Evolutionary conservation across 2,797 vertebrate species (phyloP).

Genomic region (Tapirus indicus): DNA sequence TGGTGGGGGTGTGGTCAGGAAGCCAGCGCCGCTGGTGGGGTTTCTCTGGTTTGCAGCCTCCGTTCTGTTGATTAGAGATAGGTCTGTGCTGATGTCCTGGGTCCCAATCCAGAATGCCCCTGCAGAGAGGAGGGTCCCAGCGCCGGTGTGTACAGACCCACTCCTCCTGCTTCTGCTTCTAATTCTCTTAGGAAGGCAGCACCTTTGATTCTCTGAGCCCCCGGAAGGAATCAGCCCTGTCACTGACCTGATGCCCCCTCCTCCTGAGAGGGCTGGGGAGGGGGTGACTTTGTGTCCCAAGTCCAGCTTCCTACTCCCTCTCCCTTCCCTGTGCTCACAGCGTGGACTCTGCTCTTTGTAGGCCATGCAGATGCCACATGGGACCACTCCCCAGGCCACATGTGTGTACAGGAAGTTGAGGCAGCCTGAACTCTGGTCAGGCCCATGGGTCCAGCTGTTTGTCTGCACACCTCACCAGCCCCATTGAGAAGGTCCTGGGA

Average conservation of each 20-base stretch:
- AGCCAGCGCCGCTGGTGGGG: fast-evolving
- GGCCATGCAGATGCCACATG: fast-evolving
- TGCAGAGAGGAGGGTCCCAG: no score
- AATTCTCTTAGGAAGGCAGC: no score
- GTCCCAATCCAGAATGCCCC: background rate
- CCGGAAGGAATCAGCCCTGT: background rate
- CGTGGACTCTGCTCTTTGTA: background rate
- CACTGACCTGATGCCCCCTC: background rate
- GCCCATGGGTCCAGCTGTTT: background rate
- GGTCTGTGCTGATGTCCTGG: background rate
- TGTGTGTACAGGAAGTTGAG: background rate
- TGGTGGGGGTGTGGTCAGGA: background rate
- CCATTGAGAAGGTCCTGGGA: background rate
- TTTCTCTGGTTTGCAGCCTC: background rate
- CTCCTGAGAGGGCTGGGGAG: background rate
- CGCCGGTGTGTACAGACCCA: fast-evolving
- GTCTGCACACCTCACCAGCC: background rate
- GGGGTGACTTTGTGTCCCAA: background rate
- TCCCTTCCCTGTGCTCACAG: background rate
- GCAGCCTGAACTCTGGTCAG: background rate
- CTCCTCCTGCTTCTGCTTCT: background rate
- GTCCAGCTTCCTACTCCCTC: background rate
- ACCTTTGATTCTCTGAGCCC: background rate
- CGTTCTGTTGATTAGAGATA: background rate
- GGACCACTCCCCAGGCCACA: background rate